Conservation (phyloP, 2,113 vertebrate species). For the Ginglymostoma cirratum region DNA sequence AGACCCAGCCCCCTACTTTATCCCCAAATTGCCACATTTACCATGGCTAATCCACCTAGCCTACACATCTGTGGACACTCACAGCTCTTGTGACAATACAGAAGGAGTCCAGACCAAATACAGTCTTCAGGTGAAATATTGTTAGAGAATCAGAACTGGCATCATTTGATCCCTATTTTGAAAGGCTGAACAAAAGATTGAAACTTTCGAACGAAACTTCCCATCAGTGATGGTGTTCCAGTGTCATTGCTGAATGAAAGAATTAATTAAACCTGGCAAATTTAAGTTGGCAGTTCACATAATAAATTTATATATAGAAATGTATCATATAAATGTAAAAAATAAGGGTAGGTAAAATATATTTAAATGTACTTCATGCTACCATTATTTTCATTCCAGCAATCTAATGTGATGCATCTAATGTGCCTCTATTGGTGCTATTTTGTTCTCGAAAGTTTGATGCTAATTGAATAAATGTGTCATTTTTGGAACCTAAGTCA, state of each 20-base stretch:
- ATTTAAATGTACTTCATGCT: too few species aligned
- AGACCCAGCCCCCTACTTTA: too few species aligned
- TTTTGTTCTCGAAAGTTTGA: background rate
- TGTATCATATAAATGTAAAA: background rate
- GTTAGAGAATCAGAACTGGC: too few species aligned
- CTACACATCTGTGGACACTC: too few species aligned
- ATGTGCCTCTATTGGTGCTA: too few species aligned
- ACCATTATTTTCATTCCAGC: too few species aligned
- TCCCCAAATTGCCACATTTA: too few species aligned
- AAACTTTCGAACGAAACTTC: background rate
- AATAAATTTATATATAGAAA: background rate
- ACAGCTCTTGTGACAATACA: background rate
- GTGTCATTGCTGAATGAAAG: background rate
- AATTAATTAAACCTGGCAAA: background rate
- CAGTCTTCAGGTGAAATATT: too few species aligned
- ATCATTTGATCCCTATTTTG: too few species aligned
- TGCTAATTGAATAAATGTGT: background rate
- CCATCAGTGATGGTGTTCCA: background rate
- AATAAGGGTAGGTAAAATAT: too few species aligned
- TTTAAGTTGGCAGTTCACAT: background rate
- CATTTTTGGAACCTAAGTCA: background rate
- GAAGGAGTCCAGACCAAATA: background rate
- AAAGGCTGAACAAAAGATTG: background rate
- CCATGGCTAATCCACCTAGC: too few species aligned
- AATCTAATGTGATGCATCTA: too few species aligned